Evolutionary conservation across 1,140 invertebrate species (phyloP), one percentile per base, ranked within the genome.

Genomic region (Cheumatopsyche charites): DNA sequence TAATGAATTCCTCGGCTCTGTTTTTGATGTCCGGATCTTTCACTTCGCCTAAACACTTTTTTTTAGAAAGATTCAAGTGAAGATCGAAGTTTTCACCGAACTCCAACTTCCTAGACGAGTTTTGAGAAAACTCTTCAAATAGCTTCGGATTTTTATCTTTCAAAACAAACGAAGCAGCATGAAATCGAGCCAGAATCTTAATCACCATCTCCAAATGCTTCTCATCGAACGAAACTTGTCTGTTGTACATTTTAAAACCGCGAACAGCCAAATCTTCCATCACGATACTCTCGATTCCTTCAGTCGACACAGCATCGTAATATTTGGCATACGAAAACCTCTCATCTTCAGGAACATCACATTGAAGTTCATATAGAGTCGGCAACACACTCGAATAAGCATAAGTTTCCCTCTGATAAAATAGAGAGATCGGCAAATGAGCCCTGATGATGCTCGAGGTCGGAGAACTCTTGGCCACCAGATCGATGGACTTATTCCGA

Each of bases 121-220:
- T 4, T 1, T 11, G 2, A 0, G 29, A 29, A 12, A 62, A 41
- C 11, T 62, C 13, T 29, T 55, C 13, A 26, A 55, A 68, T 0
- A 55, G 7, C 3, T 21, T 71, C 12, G 73, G 76, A 43, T 80
- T 74, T 41, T 77, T 77, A 47, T 79, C 62, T 21, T 78, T 76
- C 55, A 84, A 67, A 6, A 79, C 80, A 63, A 80, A 78, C 11
- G 80, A 81, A 1, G 79, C 62, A 1, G 81, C 82, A 71, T 84
- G 83, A 58, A 80, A 79, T 42, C 78, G 78, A 11, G 77, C 82
- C 63, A 83, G 77, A 12, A 71, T 77, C 68, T 78, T 73, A 11
- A 83, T 72, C 0, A 79, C 78, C 7, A 79, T 26, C 21, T 74
- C 71, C 1, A 80, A 43, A 71, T 85, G 82, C 11, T 79, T 73